These are phyloP conservation scores for Ciconia boyciana DNA, from an alignment of 2,113 vertebrate species.

Conservation along the genomic window DNA sequence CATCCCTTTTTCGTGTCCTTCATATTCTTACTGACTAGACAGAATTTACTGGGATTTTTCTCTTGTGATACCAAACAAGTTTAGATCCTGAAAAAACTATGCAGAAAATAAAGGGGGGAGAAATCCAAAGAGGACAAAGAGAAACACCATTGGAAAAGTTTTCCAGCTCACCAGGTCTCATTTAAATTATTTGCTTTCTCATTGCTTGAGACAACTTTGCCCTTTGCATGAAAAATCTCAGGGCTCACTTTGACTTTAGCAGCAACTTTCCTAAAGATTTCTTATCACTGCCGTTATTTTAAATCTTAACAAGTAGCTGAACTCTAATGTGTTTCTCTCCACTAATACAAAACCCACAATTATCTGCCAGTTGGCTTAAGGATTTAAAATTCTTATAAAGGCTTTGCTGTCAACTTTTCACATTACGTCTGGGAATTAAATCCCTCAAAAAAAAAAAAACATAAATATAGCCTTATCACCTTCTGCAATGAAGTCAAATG, in stretches of 20 bases:
- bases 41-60: background rate
- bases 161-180: background rate
- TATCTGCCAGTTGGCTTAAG: background rate
- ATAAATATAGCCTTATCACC: background rate
- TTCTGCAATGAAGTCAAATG: background rate
- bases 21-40: background rate
- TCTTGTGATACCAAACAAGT: background rate
- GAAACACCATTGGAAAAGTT: background rate
- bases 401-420: background rate
- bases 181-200: background rate
- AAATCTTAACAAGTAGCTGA: background rate
- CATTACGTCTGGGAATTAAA: background rate
- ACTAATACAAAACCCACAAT: background rate
- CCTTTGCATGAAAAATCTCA: background rate
- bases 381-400: background rate
- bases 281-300: background rate
- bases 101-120: background rate
- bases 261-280: background rate
- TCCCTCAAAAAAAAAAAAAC: background rate
- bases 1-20: background rate
- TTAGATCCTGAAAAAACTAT: background rate
- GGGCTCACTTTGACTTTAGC: background rate
- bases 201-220: background rate
- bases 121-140: background rate
- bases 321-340: background rate